Evolutionary conservation across 2,797 vertebrate genomes (phyloP).

Genomic region (Falco berigora): DNA sequence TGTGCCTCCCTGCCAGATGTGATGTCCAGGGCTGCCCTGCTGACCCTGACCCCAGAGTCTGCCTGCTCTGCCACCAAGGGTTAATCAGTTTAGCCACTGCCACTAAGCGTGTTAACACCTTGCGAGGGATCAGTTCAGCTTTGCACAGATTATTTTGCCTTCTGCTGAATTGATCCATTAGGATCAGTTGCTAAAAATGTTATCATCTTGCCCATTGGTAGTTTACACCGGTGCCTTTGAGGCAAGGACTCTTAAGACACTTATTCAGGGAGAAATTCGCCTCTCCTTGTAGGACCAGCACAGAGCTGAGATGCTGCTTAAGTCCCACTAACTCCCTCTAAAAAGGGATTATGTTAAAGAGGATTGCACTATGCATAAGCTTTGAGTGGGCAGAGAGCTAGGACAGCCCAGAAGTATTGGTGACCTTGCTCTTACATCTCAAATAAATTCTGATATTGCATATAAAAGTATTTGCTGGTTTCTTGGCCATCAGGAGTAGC

Average conservation of each 20-base stretch:
- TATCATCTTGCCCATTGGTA: constrained; percentile 24
- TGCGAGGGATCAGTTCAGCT: constrained; percentile 53
- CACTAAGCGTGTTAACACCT: constrained; percentile 47
- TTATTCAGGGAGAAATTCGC: constrained; percentile 62
- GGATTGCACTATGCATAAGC: constrained; percentile 57
- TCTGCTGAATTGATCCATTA: constrained; percentile 48
- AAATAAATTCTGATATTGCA: background rate
- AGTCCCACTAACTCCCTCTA: constrained; percentile 2
- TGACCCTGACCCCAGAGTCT: background rate
- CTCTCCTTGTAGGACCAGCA: constrained; percentile 41
- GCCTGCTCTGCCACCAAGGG: background rate
- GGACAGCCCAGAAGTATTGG: background rate
- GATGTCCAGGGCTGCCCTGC: background rate
- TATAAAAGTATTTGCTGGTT: background rate
- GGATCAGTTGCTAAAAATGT: constrained; percentile 64
- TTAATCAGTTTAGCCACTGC: constrained; percentile 40
- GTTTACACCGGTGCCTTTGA: constrained; percentile 51
- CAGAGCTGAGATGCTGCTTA: constrained; percentile 15
- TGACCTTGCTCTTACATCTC: constrained; percentile 38
- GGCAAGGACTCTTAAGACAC: constrained; percentile 56
- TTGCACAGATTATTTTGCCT: constrained; percentile 59
- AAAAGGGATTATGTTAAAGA: constrained; percentile 50
- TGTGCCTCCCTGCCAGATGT: background rate
- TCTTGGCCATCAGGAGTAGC: background rate
- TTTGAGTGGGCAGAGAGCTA: constrained; percentile 50